Evolutionary conservation across 2,888 invertebrate species (phyloP), one percentile per base, ranked within the genome.

Genomic region (Brassicogethes aeneus): DNA sequence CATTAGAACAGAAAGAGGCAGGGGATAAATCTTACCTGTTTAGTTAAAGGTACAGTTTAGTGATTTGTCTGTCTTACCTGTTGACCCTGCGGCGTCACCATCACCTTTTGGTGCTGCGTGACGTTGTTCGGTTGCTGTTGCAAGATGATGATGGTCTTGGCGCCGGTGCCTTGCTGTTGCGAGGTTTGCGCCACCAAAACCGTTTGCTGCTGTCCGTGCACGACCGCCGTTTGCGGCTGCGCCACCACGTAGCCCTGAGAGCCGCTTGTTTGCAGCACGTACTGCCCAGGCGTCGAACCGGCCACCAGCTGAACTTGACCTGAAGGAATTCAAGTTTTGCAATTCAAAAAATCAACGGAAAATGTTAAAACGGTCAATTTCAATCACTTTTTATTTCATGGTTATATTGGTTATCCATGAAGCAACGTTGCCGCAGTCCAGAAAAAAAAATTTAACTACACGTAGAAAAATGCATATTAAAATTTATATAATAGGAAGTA

Each of bases 81-180:
- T 51, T 80, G 80, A 0, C 80, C 80, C 52, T 80, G 80, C 0
- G 79, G 79, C 3, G 79, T 79, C 53, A 80, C 73, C 3, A 80
- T 74, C 16, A 81, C 74, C 45, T 62, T 62, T 41, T 61, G 67
- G 42, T 68, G 66, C 41, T 73, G 73, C 1, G 70, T 57, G 1
- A 70, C 64, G 3, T 65, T 53, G 1, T 71, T 48, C 3, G 64
- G 54, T 50, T 75, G 75, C 14, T 79, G 80, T 52, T 82, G 82
- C 31, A 82, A 65, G 37, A 83, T 76, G 35, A 83, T 83, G 17
- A 82, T 82, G 0, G 82, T 83, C 54, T 82, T 82, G 1, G 80
- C 72, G 2, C 75, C 75, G 1, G 77, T 72, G 1, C 76, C 77
- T 47, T 76, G 76, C 44, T 82, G 81, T 52, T 81, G 81, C 0